These are phyloP conservation scores for Urechis unicinctus DNA, from an alignment of 2,888 invertebrate species.

Conservation along the genomic window DNA sequence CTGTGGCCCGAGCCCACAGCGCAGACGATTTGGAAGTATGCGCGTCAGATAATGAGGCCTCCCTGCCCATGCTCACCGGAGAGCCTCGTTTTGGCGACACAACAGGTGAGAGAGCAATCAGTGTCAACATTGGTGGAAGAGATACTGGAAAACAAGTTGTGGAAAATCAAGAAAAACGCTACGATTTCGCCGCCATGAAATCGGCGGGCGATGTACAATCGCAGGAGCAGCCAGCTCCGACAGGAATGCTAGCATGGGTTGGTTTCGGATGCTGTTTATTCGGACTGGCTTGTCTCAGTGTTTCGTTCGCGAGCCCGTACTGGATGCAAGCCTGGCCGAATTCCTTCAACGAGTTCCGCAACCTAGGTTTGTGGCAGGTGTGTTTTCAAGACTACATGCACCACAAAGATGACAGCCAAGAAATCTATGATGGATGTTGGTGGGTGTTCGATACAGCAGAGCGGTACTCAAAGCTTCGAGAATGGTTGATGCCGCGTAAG, in stretches of 20 bases:
- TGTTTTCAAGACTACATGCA: slow-evolving; percentile 79
- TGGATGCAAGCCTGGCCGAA: slow-evolving; percentile 29
- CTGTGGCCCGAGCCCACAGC: neutral
- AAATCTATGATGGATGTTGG: slow-evolving; percentile 90
- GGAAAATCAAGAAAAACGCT: no score
- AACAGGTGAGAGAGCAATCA: no score
- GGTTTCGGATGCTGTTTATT: slow-evolving; percentile 22
- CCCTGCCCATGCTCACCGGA: neutral
- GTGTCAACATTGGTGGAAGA: no score
- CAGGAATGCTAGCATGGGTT: slow-evolving; percentile 22
- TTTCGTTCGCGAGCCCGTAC: slow-evolving; percentile 28
- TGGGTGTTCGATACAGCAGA: slow-evolving; percentile 89
- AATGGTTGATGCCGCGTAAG: slow-evolving; percentile 27
- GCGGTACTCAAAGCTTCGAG: slow-evolving; percentile 53
- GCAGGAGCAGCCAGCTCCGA: slow-evolving; percentile 10
- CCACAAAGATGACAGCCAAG: slow-evolving; percentile 72
- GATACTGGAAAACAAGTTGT: no score
- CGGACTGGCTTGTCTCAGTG: slow-evolving; percentile 20
- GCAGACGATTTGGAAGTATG: neutral
- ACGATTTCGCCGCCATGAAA: neutral
- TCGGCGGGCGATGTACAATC: neutral
- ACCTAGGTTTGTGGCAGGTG: slow-evolving; percentile 89
- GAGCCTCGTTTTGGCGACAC: no score
- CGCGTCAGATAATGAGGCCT: neutral
- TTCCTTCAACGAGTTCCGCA: slow-evolving; percentile 69